phyloP scores from a whole-genome alignment of 2,113 vertebrate species.

The Sylvilagus bachmani region DNA sequence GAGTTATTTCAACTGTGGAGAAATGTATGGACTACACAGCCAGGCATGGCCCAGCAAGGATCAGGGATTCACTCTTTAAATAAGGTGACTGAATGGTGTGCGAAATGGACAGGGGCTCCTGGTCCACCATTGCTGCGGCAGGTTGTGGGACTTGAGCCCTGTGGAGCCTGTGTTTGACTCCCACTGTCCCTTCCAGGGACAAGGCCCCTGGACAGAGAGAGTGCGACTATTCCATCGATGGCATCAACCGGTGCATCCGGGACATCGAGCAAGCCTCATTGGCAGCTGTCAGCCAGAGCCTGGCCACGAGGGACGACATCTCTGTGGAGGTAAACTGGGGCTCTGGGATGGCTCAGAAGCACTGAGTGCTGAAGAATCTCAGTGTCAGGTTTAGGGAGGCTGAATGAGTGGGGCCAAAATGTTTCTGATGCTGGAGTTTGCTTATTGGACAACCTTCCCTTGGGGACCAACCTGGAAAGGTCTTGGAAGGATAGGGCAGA shows the following conservation, averaged over 20 bases:
- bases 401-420: neutral
- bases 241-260: conserved; percentile 97
- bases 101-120: neutral
- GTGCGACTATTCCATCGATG: conserved; percentile 97
- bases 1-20: neutral
- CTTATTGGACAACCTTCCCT: neutral
- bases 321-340: conserved; percentile 93
- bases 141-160: neutral
- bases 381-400: neutral
- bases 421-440: neutral
- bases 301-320: conserved; percentile 98
- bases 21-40: neutral
- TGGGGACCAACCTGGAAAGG: neutral
- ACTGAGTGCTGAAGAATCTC: neutral
- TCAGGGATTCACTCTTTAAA: neutral
- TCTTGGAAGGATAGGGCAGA: neutral
- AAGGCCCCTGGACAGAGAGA: conserved; percentile 98
- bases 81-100: fast-evolving
- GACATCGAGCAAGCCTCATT: conserved; percentile 99
- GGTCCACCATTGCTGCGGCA: neutral
- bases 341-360: neutral
- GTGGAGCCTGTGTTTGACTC: neutral
- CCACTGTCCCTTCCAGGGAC: conserved; percentile 90
- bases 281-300: conserved; percentile 95
- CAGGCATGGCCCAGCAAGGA: neutral